Base-by-base conservation (phyloP, 2,888 invertebrate species). In the Orthonevra nobilis region DNA sequence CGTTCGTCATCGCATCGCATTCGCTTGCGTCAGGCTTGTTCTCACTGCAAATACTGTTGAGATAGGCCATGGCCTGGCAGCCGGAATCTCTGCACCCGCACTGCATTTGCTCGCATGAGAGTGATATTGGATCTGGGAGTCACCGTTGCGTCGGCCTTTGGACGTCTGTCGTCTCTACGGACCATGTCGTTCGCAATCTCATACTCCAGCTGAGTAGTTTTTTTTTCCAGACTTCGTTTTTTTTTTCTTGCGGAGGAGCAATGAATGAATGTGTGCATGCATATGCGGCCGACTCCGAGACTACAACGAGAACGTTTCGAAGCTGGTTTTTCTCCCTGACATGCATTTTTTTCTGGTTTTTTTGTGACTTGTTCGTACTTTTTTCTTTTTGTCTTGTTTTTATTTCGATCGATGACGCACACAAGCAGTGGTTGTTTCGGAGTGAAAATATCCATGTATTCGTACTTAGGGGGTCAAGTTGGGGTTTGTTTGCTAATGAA, bases 71-170 rank as follows among this genome's bases (percentile, higher is more conserved):
- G 72, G 40, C 38, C 36, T 48, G 12, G 34, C n/a, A n/a, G n/a
- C 48, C 38, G 48, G 30, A 66, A 73, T 68, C 66, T 61, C 38
- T 73, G 66, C 61, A 60, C 44, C 61, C 60, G 73, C 79, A 61
- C 40, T 79, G 79, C 79, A 79, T 48, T 79, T 56, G 56, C 73
- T 79, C 73, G 73, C 79, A 79, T 79, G 79, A 54, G 79, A 79
- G 61, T 50, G 58, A 63, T 70, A 38, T 64, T 64, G 58, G 58
- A 64, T 32, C 64, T 64, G 23, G 46, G 50, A 50, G 42, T 10
- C n/a, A 15, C 17, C 32, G 9, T 12, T 6, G 7, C 5, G 12
- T 46, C 9, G 52, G 28, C 50, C 17, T 64, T 26, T 63, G n/a
- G n/a, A n/a, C n/a, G n/a, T n/a, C n/a, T n/a, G n/a, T n/a, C n/a